A percentile compares a stretch with the other conserved stretches of the same genome.
phyloP scores from a whole-genome alignment of 2,797 vertebrate genomes.

The Onychomys torridus region DNA sequence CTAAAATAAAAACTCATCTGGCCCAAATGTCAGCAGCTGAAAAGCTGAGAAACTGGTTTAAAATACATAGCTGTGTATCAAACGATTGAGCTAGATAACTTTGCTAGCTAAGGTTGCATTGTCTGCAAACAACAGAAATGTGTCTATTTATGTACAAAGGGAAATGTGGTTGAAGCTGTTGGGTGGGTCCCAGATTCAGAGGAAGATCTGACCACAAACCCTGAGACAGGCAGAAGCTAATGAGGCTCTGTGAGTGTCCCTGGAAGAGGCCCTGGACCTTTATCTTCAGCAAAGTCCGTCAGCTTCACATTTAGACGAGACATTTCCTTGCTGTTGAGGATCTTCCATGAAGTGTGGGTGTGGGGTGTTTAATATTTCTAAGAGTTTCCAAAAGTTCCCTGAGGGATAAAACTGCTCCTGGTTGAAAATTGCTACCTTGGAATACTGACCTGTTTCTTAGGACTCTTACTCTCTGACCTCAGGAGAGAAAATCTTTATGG shows the following conservation, averaged over 20 bases:
- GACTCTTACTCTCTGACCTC: background rate
- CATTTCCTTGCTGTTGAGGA: constrained; percentile 6
- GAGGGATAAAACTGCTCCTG: background rate
- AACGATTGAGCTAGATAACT: background rate
- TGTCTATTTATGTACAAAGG: constrained; percentile 46
- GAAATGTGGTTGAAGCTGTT: constrained; percentile 25
- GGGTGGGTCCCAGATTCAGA: background rate
- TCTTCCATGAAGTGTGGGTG: background rate
- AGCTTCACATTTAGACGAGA: background rate
- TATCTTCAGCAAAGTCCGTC: background rate
- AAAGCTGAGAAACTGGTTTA: constrained; percentile 54
- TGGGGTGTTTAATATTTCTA: background rate
- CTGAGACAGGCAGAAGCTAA: background rate
- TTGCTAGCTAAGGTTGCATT: constrained; percentile 30
- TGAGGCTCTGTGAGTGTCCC: background rate
- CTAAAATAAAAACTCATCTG: background rate
- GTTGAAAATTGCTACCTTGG: background rate
- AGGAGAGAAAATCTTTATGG: background rate
- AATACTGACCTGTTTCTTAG: background rate
- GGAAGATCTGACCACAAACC: background rate
- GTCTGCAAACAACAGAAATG: constrained; percentile 29
- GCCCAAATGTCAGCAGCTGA: background rate
- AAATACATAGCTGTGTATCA: constrained; percentile 19
- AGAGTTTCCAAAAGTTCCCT: background rate
- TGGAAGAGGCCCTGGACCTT: background rate